Conservation (phyloP, 2,113 vertebrate genomes). For the Microcebus ravelobensis region DNA sequence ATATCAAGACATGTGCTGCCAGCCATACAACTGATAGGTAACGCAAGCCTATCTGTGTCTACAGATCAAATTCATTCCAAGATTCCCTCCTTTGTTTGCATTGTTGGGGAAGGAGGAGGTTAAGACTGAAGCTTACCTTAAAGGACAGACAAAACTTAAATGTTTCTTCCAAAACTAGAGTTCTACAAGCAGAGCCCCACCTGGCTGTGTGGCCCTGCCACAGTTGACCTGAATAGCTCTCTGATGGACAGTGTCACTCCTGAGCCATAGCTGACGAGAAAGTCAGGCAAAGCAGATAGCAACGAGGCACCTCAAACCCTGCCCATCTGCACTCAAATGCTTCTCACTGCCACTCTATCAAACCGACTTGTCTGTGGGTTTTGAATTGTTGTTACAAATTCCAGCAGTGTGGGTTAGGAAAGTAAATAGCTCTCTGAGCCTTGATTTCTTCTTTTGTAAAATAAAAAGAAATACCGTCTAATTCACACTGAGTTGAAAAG, state of each 20-base stretch:
- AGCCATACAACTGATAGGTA: background rate
- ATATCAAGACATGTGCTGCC: background rate
- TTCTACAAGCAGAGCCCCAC: background rate
- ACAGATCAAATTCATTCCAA: background rate
- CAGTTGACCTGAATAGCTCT: background rate
- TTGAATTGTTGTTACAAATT: background rate
- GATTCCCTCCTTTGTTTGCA: background rate
- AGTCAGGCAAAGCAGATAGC: background rate
- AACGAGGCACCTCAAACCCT: background rate
- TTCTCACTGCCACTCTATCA: background rate
- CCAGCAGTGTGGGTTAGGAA: background rate
- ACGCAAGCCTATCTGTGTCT: background rate
- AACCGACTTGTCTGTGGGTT: background rate
- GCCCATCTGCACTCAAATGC: fast-evolving
- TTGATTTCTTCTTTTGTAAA: background rate
- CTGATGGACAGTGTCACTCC: background rate
- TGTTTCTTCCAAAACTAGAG: background rate
- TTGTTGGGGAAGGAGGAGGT: background rate
- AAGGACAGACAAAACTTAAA: background rate
- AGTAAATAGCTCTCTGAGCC: background rate
- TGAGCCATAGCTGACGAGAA: background rate
- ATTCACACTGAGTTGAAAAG: background rate
- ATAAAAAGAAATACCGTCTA: background rate
- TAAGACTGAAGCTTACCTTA: background rate
- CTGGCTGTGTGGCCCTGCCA: background rate